A percentile compares a stretch with the other conserved stretches of the same genome.
phyloP scores from a whole-genome alignment of 2,113 vertebrate species.

The Bufo bufo region DNA sequence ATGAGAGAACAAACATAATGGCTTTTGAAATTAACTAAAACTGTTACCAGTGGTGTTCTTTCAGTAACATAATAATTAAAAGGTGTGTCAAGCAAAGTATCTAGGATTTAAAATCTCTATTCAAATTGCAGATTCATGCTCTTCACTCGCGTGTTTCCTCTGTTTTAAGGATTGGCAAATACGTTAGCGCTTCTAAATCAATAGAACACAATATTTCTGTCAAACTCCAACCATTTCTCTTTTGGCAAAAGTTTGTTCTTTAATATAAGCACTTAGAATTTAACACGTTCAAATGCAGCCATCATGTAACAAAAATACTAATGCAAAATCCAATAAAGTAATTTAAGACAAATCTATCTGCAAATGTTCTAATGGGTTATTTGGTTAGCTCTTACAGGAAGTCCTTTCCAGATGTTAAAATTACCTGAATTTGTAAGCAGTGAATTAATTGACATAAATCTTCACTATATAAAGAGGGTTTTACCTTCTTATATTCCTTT shows the following conservation, averaged over 20 bases:
- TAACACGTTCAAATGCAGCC: slow-evolving; percentile 62
- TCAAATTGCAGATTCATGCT: slow-evolving; percentile 32
- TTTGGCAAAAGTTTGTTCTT: slow-evolving; percentile 61
- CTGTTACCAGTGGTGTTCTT: background rate
- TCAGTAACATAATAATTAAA: background rate
- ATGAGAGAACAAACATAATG: too few relatives aligned
- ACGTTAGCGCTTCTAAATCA: slow-evolving; percentile 70
- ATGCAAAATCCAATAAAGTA: slow-evolving; percentile 60
- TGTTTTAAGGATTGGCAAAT: slow-evolving; percentile 61
- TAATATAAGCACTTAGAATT: slow-evolving; percentile 61
- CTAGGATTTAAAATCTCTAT: background rate
- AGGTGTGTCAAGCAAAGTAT: background rate
- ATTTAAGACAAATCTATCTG: slow-evolving; percentile 57
- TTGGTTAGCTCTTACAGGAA: slow-evolving; percentile 59
- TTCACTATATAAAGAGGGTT: slow-evolving; percentile 15
- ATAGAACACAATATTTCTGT: slow-evolving; percentile 67
- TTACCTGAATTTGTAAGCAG: slow-evolving; percentile 58
- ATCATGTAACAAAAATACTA: slow-evolving; percentile 64
- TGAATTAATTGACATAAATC: slow-evolving; percentile 54
- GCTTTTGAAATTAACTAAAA: too few relatives aligned
- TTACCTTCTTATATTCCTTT: slow-evolving; percentile 22
- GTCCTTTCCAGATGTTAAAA: slow-evolving; percentile 56
- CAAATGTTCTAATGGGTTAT: slow-evolving; percentile 54
- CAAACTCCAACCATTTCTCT: slow-evolving; percentile 62
- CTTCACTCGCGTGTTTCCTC: slow-evolving; percentile 66